phyloP scores from a whole-genome alignment of 2,113 vertebrate species.

The Balaenoptera acutorostrata region DNA sequence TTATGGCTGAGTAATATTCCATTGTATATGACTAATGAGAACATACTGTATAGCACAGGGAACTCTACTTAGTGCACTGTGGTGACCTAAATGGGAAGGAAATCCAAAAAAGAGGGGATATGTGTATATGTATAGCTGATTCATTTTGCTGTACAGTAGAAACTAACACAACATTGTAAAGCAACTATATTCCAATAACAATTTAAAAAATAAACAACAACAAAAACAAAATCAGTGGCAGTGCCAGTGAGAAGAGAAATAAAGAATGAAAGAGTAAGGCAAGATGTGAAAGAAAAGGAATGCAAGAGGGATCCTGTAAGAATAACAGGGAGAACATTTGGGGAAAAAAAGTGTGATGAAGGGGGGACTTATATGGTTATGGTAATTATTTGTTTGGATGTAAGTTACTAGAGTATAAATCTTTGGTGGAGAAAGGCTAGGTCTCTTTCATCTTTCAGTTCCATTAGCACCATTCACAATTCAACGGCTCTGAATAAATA shows the following conservation, averaged over 20 bases:
- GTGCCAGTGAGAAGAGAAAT: background rate
- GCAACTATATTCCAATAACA: too few relatives aligned
- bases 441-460: background rate
- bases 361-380: background rate
- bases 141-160: too few relatives aligned
- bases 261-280: background rate
- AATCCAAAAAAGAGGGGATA: too few relatives aligned
- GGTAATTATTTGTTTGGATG: background rate
- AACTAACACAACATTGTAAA: too few relatives aligned
- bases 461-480: background rate
- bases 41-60: too few relatives aligned
- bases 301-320: background rate
- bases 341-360: background rate
- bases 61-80: too few relatives aligned
- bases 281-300: background rate
- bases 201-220: too few relatives aligned
- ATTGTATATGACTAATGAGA: too few relatives aligned
- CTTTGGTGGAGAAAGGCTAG: background rate
- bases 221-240: background rate
- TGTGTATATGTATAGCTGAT: too few relatives aligned
- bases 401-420: background rate
- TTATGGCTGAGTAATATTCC: too few relatives aligned
- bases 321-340: background rate
- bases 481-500: background rate
- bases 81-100: too few relatives aligned